A percentile compares a stretch with the other conserved stretches of the same genome.
Conservation (phyloP, 1,140 invertebrate genomes). For the Euschistus heros region DNA sequence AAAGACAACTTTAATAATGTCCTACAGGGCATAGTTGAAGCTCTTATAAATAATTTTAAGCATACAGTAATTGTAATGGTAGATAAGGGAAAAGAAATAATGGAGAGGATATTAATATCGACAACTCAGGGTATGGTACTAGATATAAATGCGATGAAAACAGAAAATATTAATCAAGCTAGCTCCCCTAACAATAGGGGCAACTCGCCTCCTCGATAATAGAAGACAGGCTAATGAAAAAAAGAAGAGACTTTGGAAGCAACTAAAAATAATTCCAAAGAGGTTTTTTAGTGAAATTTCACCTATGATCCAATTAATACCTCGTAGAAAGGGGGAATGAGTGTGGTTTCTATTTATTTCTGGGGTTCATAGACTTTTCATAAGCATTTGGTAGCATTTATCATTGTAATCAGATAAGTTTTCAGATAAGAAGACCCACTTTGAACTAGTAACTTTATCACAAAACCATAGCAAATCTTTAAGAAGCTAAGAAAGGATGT, state of each 20-base stretch:
- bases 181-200: too few relatives aligned
- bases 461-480: too few relatives aligned
- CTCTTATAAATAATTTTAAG: background rate
- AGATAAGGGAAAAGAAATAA: background rate
- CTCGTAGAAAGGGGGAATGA: too few relatives aligned
- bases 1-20: background rate
- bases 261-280: background rate
- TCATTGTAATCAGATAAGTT: too few relatives aligned
- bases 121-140: too few relatives aligned
- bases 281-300: background rate
- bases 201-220: background rate
- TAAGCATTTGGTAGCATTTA: background rate
- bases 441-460: too few relatives aligned
- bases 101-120: background rate
- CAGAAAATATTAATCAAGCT: too few relatives aligned
- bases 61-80: background rate
- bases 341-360: slow-evolving; percentile 1
- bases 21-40: background rate
- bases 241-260: background rate
- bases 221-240: background rate
- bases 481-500: too few relatives aligned
- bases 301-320: background rate
- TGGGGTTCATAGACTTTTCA: background rate
- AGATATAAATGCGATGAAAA: too few relatives aligned
- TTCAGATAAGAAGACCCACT: too few relatives aligned